Evolutionary conservation across 2,113 vertebrate species (phyloP), one percentile per base, ranked within the genome.

Genomic region (Colinus virginianus): DNA sequence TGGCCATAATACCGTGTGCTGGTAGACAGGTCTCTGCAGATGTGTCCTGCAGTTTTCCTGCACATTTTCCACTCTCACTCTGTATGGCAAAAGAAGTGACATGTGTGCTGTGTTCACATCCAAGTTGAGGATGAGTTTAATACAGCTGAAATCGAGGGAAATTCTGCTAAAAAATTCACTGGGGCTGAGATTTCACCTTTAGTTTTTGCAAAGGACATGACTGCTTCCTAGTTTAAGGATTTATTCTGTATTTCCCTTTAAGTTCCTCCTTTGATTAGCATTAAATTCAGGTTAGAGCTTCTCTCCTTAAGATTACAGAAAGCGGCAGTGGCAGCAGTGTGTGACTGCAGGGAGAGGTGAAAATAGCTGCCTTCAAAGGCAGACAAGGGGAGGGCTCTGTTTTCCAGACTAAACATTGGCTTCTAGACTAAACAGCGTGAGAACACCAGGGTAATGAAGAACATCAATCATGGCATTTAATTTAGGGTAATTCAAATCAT

Each of bases 241-340:
- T 86, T 78, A 46, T 78, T 90, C 36, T 51, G 85, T 1, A 0
- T 40, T 80, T 75, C 25, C 38, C 83, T 86, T 88, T 28, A 69
- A 71, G 61, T 67, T 94, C 13, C n/a, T 74, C 62, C 22, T 66
- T 61, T 90, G 55, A 82, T 56, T 61, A 87, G 32, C 34, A 51
- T 59, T 71, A 69, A 46, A 74, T 74, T 63, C 61, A 43, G n/a
- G 51, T 42, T 46, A 74, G 43, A 68, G 61, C 55, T 89, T 45
- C 36, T 74, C 9, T 32, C 48, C 36, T 63, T 26, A 2, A 0
- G n/a, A 20, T 55, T 26, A 9, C 40, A 45, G 51, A 38, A 21
- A 32, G 23, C 20, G 42, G 75, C 46, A 30, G 11, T 61, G 63
- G 42, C 9, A 56, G 66, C 61, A 45, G n/a, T 20, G 10, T 6